A percentile compares a stretch with the other conserved stretches of the same genome.
Conservation (phyloP, 2,888 invertebrate genomes). For the Conistra vaccinii region DNA sequence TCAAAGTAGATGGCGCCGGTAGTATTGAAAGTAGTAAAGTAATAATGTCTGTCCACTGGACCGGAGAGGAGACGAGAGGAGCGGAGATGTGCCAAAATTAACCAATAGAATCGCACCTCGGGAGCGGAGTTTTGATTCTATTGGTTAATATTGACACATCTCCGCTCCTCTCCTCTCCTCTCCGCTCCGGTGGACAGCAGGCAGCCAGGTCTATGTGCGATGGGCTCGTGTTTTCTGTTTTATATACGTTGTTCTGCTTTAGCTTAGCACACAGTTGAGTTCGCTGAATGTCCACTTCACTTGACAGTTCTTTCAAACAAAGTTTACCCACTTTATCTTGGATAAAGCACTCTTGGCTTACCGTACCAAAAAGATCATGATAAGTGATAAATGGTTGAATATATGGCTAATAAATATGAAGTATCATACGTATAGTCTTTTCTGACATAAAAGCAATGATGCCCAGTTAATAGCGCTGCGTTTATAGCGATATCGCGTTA, state of each 20-base stretch:
- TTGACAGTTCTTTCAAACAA: neutral
- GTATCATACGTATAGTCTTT: neutral
- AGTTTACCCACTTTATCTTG: neutral
- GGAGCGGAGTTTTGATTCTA: too few species aligned
- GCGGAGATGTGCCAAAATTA: too few species aligned
- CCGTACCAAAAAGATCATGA: neutral
- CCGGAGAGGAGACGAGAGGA: too few species aligned
- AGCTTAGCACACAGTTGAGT: neutral
- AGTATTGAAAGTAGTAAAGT: neutral
- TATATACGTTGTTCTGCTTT: neutral
- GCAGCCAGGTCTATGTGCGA: too few species aligned
- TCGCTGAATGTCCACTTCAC: neutral
- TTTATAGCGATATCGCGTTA: slow-evolving; percentile 47
- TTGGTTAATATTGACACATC: too few species aligned
- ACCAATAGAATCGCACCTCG: too few species aligned
- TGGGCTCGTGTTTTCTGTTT: neutral
- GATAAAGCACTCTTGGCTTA: neutral
- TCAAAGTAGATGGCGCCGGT: slow-evolving; percentile 12
- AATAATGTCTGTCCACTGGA: too few species aligned
- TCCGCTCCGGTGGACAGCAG: too few species aligned
- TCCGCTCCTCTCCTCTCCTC: too few species aligned
- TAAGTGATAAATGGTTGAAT: neutral
- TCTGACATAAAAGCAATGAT: slow-evolving; percentile 46
- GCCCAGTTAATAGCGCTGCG: slow-evolving; percentile 40
- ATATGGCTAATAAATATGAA: slow-evolving; percentile 1